phyloP scores from a whole-genome alignment of 2,113 vertebrate species.

The Salvelinus fontinalis region DNA sequence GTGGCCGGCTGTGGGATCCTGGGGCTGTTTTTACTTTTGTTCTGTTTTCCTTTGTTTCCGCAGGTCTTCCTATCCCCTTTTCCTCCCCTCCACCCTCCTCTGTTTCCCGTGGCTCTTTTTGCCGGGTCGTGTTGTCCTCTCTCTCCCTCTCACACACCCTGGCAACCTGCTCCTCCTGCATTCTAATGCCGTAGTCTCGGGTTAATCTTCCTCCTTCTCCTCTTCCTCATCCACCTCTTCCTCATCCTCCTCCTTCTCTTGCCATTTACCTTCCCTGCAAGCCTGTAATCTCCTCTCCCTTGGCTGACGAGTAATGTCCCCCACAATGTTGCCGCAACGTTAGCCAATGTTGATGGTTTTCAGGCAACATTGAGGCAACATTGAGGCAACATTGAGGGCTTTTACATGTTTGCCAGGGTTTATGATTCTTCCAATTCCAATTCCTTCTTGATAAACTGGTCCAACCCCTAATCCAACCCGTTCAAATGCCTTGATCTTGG shows the following conservation, averaged over 20 bases:
- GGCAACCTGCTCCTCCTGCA: constrained; percentile 71
- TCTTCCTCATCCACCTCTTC: no score
- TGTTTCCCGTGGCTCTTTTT: constrained; percentile 79
- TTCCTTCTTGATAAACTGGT: constrained; percentile 14
- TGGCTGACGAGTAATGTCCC: constrained; percentile 41
- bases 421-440: constrained; percentile 18
- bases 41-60: constrained; percentile 78
- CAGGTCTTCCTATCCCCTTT: constrained; percentile 86
- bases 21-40: constrained; percentile 71
- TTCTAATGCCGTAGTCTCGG: constrained; percentile 72
- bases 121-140: constrained; percentile 74
- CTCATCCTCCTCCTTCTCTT: constrained; percentile 54
- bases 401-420: constrained; percentile 38
- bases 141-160: constrained; percentile 78
- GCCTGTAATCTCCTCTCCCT: constrained; percentile 32
- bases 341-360: not conserved
- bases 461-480: constrained; percentile 10
- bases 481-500: constrained; percentile 41
- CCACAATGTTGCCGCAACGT: constrained; percentile 29
- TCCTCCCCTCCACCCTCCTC: constrained; percentile 80
- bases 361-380: not conserved
- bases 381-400: constrained; percentile 43
- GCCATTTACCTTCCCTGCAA: constrained; percentile 47
- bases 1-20: constrained; percentile 53
- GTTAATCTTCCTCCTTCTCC: constrained; percentile 62